These are phyloP conservation scores for Ceraclea dissimilis DNA, from an alignment of 2,888 invertebrate species.

Conservation along the genomic window DNA sequence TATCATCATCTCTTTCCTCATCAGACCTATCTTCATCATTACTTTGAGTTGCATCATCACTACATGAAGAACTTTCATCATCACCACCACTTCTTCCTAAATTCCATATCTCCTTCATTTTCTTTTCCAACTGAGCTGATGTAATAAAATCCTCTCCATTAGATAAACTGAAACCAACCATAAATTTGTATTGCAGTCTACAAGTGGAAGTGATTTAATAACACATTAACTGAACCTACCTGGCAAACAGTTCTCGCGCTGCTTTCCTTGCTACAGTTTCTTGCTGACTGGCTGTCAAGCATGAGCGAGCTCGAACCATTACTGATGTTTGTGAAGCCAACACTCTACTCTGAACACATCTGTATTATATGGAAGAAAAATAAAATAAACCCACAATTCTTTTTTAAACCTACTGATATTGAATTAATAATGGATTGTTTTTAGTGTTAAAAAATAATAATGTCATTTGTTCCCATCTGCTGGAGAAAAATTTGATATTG, in stretches of 20 bases:
- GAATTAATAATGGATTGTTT: not conserved
- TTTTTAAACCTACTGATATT: not conserved
- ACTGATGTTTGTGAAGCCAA: conserved; percentile 45
- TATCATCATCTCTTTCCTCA: conserved; percentile 33
- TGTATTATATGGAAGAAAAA: conserved; percentile 32
- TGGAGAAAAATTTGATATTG: too few species aligned
- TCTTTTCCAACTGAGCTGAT: conserved; percentile 69
- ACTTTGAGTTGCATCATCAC: conserved; percentile 21
- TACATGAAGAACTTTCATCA: conserved; percentile 31
- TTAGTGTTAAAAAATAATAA: too few species aligned
- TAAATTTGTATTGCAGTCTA: too few species aligned
- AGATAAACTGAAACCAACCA: conserved; percentile 55
- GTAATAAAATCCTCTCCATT: conserved; percentile 84
- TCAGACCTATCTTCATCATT: conserved; percentile 33
- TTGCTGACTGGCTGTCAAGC: conserved; percentile 75
- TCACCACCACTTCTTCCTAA: conserved; percentile 37
- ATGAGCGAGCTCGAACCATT: conserved; percentile 52
- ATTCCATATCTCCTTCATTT: conserved; percentile 60
- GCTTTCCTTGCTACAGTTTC: conserved; percentile 85
- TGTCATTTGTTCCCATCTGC: too few species aligned
- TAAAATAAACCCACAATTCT: not conserved
- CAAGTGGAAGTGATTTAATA: not conserved
- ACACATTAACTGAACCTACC: conserved; percentile 37
- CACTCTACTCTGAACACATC: conserved; percentile 62
- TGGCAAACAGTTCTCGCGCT: conserved; percentile 80